phyloP scores from a whole-genome alignment of 2,888 invertebrate species.

The Blastobasis lacticolella region DNA sequence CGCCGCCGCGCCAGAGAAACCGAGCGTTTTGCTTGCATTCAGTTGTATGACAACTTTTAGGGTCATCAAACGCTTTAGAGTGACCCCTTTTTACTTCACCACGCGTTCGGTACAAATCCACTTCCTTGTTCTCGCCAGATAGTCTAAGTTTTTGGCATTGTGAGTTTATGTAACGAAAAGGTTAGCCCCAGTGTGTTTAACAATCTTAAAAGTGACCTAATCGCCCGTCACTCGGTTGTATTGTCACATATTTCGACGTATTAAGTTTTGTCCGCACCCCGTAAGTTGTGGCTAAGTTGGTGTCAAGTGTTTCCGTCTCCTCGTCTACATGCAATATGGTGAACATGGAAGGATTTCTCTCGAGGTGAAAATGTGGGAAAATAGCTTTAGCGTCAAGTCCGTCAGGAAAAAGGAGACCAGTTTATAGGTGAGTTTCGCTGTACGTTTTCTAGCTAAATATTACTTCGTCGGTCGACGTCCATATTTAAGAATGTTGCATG shows the following conservation, averaged over 20 bases:
- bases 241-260: constrained; percentile 18
- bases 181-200: no score
- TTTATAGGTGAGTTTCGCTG: constrained; percentile 41
- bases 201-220: no score
- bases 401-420: constrained; percentile 62
- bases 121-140: no score
- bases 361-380: constrained; percentile 57
- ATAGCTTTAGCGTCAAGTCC: constrained; percentile 59
- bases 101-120: constrained; percentile 15
- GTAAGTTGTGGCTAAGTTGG: constrained; percentile 16
- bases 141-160: no score
- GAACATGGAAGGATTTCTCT: constrained; percentile 42
- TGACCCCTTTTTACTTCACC: constrained; percentile 26
- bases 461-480: no score
- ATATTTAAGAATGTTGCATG: neutral
- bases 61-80: constrained; percentile 68
- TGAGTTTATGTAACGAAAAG: no score
- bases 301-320: constrained; percentile 34
- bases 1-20: constrained; percentile 47
- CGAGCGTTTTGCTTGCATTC: constrained; percentile 63
- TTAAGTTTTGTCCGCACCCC: constrained; percentile 16
- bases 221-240: neutral
- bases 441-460: no score
- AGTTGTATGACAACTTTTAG: constrained; percentile 62
- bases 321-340: constrained; percentile 25